phyloP scores from a whole-genome alignment of 2,113 vertebrate genomes.

The Pungitius pungitius region DNA sequence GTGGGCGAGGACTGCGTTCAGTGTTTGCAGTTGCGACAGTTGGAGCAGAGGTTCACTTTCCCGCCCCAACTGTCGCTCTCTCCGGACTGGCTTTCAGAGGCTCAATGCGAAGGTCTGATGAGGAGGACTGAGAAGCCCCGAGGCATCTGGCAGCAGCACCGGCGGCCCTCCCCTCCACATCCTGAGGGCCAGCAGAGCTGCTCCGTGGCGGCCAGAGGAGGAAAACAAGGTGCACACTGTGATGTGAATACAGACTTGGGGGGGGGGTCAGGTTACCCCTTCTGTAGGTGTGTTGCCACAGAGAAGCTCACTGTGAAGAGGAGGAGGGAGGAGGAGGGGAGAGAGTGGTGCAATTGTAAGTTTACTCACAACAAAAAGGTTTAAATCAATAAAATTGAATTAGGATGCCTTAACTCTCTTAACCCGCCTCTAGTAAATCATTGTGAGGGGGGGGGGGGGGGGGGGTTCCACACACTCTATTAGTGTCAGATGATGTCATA shows the following conservation, averaged over 20 bases:
- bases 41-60: conserved; percentile 65
- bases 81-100: conserved; percentile 35
- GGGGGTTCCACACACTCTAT: neutral
- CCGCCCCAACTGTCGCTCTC: conserved; percentile 43
- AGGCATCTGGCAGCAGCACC: conserved; percentile 62
- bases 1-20: conserved; percentile 55
- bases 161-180: conserved; percentile 71
- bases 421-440: conserved; percentile 1
- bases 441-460: no score
- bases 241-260: conserved; percentile 49
- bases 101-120: conserved; percentile 67
- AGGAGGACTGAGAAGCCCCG: conserved; percentile 59
- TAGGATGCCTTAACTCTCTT: conserved; percentile 9
- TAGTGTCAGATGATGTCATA: conserved; percentile 24
- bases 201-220: conserved; percentile 57
- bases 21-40: conserved; percentile 69
- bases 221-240: conserved; percentile 81
- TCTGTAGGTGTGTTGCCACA: conserved; percentile 59
- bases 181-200: conserved; percentile 69
- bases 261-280: conserved; percentile 63
- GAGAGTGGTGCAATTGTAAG: conserved; percentile 8
- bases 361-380: conserved; percentile 40
- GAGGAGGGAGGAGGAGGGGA: conserved; percentile 32
- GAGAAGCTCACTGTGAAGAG: conserved; percentile 67
- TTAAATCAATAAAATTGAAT: conserved; percentile 31